Evolutionary conservation across 2,888 invertebrate species (phyloP).

Genomic region (Dichetophora obliterata): DNA sequence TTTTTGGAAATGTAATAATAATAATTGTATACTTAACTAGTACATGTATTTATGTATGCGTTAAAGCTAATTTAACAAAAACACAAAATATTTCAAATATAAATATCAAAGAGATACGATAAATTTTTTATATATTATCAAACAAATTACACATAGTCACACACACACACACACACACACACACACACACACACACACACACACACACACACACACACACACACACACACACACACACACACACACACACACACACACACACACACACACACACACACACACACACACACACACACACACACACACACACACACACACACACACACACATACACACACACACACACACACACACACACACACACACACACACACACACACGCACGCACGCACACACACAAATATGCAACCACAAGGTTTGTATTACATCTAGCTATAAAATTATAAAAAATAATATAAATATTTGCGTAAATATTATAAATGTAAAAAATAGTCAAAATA

Average conservation of each 20-base stretch:
- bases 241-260: too few relatives aligned
- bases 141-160: not conserved
- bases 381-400: too few relatives aligned
- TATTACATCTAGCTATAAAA: not conserved
- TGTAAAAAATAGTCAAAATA: not conserved
- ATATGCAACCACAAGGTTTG: not conserved
- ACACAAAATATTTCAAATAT: too few relatives aligned
- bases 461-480: not conserved
- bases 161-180: not conserved
- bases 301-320: too few relatives aligned
- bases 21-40: not conserved
- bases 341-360: too few relatives aligned
- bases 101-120: not conserved
- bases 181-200: not conserved
- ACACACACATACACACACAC: too few relatives aligned
- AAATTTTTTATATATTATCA: constrained; percentile 9
- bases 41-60: constrained; percentile 20
- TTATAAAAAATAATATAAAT: not conserved
- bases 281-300: too few relatives aligned
- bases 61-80: not conserved
- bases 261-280: too few relatives aligned
- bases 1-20: constrained; percentile 9
- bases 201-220: too few relatives aligned
- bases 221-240: too few relatives aligned
- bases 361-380: too few relatives aligned